Conservation (phyloP, 2,888 invertebrate species). For the Spatulosminthurus flaviceps region DNA sequence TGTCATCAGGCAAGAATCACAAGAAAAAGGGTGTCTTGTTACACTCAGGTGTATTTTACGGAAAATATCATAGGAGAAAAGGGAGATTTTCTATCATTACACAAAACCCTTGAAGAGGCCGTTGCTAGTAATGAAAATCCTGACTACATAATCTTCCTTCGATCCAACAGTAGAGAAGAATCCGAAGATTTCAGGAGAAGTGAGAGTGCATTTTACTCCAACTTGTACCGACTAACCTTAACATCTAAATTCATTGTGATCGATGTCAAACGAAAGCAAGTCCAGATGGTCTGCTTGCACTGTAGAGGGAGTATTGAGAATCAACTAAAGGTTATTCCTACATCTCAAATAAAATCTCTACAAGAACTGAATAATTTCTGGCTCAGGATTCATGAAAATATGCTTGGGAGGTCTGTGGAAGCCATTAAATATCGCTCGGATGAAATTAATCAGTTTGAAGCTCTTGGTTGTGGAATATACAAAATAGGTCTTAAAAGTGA, state of each 20-base stretch:
- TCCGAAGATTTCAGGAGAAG: neutral
- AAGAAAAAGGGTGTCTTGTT: neutral
- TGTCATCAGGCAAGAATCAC: neutral
- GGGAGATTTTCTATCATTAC: slow-evolving; percentile 19
- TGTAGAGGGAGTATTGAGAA: slow-evolving; percentile 24
- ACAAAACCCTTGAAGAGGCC: slow-evolving; percentile 26
- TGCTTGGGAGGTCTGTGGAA: slow-evolving; percentile 4
- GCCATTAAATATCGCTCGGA: neutral
- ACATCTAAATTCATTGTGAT: slow-evolving; percentile 36
- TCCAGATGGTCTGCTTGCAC: slow-evolving; percentile 38
- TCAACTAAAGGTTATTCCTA: neutral
- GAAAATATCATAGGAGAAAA: slow-evolving; percentile 22
- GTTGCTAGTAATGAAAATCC: slow-evolving; percentile 24
- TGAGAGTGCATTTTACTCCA: slow-evolving; percentile 34
- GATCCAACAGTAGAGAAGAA: slow-evolving; percentile 1
- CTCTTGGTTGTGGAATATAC: slow-evolving; percentile 33
- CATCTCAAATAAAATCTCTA: neutral
- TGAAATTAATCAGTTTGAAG: neutral
- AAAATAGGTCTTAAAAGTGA: slow-evolving; percentile 30
- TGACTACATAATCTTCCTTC: slow-evolving; percentile 22
- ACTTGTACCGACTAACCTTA: slow-evolving; percentile 31
- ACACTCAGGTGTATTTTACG: slow-evolving; percentile 29
- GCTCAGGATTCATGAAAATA: slow-evolving; percentile 18
- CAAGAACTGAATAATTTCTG: slow-evolving; percentile 5
- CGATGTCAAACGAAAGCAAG: neutral